These are phyloP conservation scores for Holotrichia oblita DNA, from an alignment of 1,140 invertebrate species.

Conservation along the genomic window DNA sequence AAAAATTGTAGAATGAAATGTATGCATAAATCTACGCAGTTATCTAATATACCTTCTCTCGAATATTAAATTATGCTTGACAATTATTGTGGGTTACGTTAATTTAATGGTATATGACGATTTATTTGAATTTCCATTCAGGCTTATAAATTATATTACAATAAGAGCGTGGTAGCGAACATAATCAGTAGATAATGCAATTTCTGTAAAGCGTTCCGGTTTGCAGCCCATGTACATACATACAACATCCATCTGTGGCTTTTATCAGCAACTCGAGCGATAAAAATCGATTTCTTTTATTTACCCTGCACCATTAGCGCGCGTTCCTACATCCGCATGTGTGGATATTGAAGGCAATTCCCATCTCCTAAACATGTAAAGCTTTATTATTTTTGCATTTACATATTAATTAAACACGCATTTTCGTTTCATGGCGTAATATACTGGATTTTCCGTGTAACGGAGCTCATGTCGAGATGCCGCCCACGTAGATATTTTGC, in stretches of 20 bases:
- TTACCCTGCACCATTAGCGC: background rate
- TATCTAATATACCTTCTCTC: too few relatives aligned
- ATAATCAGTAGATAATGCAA: conserved; percentile 4
- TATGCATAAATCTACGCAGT: too few relatives aligned
- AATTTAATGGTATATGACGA: too few relatives aligned
- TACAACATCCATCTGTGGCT: background rate
- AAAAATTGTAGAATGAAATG: too few relatives aligned
- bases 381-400: conserved; percentile 10
- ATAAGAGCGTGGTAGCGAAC: background rate
- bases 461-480: background rate
- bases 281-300: conserved; percentile 17
- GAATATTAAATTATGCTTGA: too few relatives aligned
- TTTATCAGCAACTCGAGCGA: background rate
- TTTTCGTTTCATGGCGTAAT: background rate
- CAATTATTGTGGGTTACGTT: too few relatives aligned
- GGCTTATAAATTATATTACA: too few relatives aligned
- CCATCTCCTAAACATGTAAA: background rate
- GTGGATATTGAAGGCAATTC: background rate
- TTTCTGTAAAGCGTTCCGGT: background rate
- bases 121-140: too few relatives aligned
- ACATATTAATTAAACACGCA: conserved; percentile 9
- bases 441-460: background rate
- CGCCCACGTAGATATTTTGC: background rate
- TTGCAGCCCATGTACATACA: background rate
- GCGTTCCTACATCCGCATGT: background rate